phyloP scores from a whole-genome alignment of 2,888 invertebrate genomes.

The Byasa hedistus region DNA sequence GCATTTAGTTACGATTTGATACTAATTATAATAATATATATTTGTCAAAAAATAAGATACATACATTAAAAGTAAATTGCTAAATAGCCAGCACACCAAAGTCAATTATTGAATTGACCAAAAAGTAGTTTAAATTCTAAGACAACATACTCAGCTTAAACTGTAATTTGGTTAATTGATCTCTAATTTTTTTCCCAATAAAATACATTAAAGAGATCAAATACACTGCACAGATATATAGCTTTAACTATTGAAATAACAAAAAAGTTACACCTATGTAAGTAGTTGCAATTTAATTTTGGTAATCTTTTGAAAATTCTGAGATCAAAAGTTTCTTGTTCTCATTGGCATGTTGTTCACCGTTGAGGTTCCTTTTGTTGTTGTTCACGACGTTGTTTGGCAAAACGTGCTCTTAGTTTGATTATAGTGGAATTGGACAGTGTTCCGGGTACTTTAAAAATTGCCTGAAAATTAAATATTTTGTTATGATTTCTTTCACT shows the following conservation, averaged over 20 bases:
- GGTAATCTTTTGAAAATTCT: conserved; percentile 45
- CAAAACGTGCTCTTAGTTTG: conserved; percentile 81
- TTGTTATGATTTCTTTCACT: background rate
- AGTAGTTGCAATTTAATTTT: conserved; percentile 36
- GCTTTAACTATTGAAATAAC: conserved; percentile 5
- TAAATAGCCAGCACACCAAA: background rate
- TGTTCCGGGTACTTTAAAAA: conserved; percentile 90
- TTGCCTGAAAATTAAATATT: conserved; percentile 78
- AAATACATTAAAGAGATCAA: conserved; percentile 1
- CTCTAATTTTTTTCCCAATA: background rate
- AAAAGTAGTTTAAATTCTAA: background rate
- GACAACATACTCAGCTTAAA: background rate
- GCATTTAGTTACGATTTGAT: background rate
- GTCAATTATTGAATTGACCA: background rate
- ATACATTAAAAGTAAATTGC: background rate
- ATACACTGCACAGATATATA: background rate
- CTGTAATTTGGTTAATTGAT: background rate
- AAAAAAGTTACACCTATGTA: conserved; percentile 24
- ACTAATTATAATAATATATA: background rate
- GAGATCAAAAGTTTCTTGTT: conserved; percentile 57
- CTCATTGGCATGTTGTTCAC: conserved; percentile 44
- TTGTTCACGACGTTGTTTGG: conserved; percentile 76
- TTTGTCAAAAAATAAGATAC: background rate
- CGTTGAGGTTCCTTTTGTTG: conserved; percentile 66
- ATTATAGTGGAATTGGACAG: conserved; percentile 84